A percentile compares a stretch with the other conserved stretches of the same genome.
phyloP scores from a whole-genome alignment of 2,113 vertebrate species.

The Lagopus leucura region DNA sequence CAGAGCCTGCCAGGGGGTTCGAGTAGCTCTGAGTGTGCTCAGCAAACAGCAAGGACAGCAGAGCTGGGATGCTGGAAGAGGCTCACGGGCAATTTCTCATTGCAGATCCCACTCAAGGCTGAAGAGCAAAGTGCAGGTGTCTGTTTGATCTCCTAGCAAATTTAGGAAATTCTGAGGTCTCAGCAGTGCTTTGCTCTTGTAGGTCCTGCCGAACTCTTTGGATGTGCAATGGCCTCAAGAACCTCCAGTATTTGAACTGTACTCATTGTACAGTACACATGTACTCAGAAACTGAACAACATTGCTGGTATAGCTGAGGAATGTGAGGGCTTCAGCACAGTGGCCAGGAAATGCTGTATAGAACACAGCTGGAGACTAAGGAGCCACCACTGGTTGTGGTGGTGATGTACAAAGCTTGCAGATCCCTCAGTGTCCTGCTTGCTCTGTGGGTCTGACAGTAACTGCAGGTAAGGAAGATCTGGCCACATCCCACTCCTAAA shows the following conservation, averaged over 20 bases:
- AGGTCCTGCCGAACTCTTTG: background rate
- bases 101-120: background rate
- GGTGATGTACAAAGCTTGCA: background rate
- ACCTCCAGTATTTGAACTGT: background rate
- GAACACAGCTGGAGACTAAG: background rate
- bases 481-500: background rate
- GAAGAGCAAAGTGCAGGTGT: background rate
- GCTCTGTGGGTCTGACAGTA: background rate
- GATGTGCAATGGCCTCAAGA: background rate
- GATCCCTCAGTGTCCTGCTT: background rate
- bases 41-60: background rate
- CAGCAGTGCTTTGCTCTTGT: background rate
- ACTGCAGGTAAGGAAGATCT: background rate
- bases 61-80: background rate
- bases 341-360: fast-evolving
- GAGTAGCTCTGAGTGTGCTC: background rate
- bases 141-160: background rate
- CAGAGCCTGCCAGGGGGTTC: background rate
- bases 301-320: background rate
- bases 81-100: background rate
- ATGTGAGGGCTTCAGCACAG: fast-evolving
- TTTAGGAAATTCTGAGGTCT: background rate
- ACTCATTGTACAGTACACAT: too few relatives aligned
- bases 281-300: too few relatives aligned
- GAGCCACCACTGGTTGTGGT: background rate